A percentile compares a stretch with the other conserved stretches of the same genome.
phyloP scores from a whole-genome alignment of 2,113 vertebrate genomes.

The Bubalus kerabau region DNA sequence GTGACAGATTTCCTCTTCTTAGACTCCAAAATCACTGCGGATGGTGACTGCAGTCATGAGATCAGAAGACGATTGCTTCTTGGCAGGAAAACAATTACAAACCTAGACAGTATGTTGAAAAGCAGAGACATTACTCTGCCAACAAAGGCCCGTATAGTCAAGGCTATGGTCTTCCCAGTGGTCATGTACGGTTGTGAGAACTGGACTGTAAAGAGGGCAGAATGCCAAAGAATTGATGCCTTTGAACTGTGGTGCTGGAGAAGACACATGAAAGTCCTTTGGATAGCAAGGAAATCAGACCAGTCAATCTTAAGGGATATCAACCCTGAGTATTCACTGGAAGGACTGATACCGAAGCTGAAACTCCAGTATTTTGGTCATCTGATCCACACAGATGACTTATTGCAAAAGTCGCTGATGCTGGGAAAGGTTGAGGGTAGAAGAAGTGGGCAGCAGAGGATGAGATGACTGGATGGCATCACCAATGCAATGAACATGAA shows the following conservation, averaged over 20 bases:
- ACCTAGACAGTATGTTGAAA: not conserved
- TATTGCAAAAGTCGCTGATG: not conserved
- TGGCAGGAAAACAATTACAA: not conserved
- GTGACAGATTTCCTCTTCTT: not conserved
- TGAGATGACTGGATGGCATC: not conserved
- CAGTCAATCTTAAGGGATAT: not conserved
- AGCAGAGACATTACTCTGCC: not conserved
- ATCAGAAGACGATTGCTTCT: not conserved
- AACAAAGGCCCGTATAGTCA: rapidly evolving
- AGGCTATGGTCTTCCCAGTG: not conserved
- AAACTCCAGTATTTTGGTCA: not conserved
- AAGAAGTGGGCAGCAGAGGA: not conserved
- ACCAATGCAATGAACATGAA: not conserved
- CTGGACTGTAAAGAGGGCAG: not conserved
- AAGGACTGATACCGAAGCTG: not conserved
- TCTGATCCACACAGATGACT: not conserved
- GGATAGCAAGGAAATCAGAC: not conserved
- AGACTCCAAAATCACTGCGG: not conserved
- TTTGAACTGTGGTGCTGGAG: not conserved
- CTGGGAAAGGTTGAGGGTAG: not conserved
- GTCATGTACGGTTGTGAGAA: not conserved
- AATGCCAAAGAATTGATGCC: not conserved
- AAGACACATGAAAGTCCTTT: not conserved
- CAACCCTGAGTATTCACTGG: not conserved
- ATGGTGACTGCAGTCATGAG: not conserved